Evolutionary conservation across 2,797 vertebrate species (phyloP).

Genomic region (Gila robusta): DNA sequence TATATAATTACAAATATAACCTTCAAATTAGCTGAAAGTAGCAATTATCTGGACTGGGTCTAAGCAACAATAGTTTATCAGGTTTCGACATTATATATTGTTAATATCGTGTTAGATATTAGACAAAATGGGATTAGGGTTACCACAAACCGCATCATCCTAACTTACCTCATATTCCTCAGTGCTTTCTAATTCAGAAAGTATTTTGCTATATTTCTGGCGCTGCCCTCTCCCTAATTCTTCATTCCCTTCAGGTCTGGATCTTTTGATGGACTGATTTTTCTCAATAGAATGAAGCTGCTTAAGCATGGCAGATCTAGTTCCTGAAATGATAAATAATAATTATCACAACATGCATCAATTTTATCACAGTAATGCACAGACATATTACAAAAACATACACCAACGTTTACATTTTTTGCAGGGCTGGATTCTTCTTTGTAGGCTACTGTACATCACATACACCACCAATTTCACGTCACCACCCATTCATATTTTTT

Average conservation of each 20-base stretch:
- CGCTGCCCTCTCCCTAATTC: neutral
- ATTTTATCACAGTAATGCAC: neutral
- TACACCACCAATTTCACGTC: neutral
- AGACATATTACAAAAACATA: neutral
- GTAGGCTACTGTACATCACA: too few species aligned
- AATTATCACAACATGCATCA: neutral
- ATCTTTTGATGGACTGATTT: neutral
- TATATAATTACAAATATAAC: too few species aligned
- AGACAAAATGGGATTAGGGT: too few species aligned
- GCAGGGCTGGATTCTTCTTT: neutral
- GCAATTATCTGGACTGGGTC: too few species aligned
- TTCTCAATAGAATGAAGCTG: neutral
- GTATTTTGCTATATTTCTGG: neutral
- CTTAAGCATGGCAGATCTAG: slow-evolving; percentile 12
- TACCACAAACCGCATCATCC: too few species aligned
- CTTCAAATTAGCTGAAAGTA: too few species aligned
- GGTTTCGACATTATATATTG: too few species aligned
- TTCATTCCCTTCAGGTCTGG: too few species aligned
- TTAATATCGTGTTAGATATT: too few species aligned
- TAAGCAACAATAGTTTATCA: too few species aligned
- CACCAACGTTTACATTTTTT: neutral
- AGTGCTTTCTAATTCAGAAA: neutral
- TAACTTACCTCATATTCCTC: neutral
- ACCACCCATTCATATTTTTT: neutral
- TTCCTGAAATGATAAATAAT: neutral